Evolutionary conservation across 2,797 vertebrate species (phyloP), one percentile per base, ranked within the genome.

Genomic region (Limosa lapponica): DNA sequence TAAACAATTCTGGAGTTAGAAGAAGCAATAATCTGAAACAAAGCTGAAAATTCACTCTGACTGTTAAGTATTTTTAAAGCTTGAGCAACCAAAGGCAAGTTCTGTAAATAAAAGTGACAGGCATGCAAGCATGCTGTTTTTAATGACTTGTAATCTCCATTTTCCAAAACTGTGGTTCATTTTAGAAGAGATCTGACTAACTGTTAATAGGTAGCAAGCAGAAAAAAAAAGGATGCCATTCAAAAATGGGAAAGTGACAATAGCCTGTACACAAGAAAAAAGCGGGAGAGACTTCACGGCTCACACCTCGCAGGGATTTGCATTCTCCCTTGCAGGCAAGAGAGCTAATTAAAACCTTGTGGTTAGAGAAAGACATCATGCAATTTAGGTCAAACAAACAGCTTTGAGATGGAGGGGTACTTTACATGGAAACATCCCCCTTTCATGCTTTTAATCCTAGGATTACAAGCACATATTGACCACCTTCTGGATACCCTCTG

Each of bases 331-430:
- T 55, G 25, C 10, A 88, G 66, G 41, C 80, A 81, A 51, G 37
- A 89, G 27, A 79, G 32, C n/a, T 86, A 95, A 96, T 90, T 91
- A 88, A 95, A 94, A 89, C 37, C 58, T 59, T 77, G 15, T 55
- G 58, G 61, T 36, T 82, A 64, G 8, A 72, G 64, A 92, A 90
- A 70, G 41, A 78, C 72, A 86, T 65, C 2, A 2, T n/a, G 32
- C 16, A 82, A 90, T 55, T 39, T 72, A 86, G 46, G 65, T 91
- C 79, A 88, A 74, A 78, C 4, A 85, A 79, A 69, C 0, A 1
- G 27, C 43, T 91, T 88, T 93, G 69, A 78, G 92, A 71, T 1
- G 66, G 27, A 52, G 8, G 7, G 44, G n/a, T 81, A 79, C 72
- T 91, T 91, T 86, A 91, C 49, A 88, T 16, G 39, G 46, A 72